Evolutionary conservation across 2,888 invertebrate genomes (phyloP).

Genomic region (Phengaris arion): DNA sequence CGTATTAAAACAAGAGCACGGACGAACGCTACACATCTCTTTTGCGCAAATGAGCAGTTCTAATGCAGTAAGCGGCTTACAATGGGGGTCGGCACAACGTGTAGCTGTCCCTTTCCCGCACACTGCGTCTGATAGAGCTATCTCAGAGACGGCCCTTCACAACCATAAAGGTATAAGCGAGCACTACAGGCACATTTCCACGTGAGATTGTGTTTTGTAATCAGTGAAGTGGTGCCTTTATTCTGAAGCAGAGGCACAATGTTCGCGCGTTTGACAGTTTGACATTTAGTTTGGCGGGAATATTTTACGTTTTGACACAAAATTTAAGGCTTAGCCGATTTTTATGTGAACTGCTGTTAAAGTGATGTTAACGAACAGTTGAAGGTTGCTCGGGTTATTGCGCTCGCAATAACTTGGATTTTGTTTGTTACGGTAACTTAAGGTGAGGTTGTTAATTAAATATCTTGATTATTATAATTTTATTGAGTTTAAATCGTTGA

Average conservation of each 20-base stretch:
- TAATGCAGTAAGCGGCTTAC: slow-evolving; percentile 73
- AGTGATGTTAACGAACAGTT: slow-evolving; percentile 70
- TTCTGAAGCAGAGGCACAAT: slow-evolving; percentile 69
- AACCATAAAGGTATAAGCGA: slow-evolving; percentile 68
- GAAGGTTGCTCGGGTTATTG: slow-evolving; percentile 70
- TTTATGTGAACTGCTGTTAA: slow-evolving; percentile 52
- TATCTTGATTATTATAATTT: neutral
- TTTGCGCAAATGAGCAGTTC: slow-evolving; percentile 74
- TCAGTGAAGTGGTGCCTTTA: slow-evolving; percentile 77
- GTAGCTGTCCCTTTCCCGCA: slow-evolving; percentile 57
- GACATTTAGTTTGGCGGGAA: slow-evolving; percentile 77
- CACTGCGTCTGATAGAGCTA: slow-evolving; percentile 53
- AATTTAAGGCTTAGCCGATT: slow-evolving; percentile 46
- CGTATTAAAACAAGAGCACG: slow-evolving; percentile 55
- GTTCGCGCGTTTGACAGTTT: slow-evolving; percentile 72
- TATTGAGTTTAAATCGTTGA: neutral
- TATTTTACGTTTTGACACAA: slow-evolving; percentile 50
- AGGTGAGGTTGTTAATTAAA: slow-evolving; percentile 52
- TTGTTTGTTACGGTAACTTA: slow-evolving; percentile 54
- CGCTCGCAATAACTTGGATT: slow-evolving; percentile 74
- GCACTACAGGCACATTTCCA: slow-evolving; percentile 64
- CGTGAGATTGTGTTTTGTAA: slow-evolving; percentile 77
- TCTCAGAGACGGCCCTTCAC: slow-evolving; percentile 63
- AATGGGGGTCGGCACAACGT: slow-evolving; percentile 67
- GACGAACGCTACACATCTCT: slow-evolving; percentile 63